Conservation (phyloP, 2,797 vertebrate genomes). For the Sitta carolinensis region DNA sequence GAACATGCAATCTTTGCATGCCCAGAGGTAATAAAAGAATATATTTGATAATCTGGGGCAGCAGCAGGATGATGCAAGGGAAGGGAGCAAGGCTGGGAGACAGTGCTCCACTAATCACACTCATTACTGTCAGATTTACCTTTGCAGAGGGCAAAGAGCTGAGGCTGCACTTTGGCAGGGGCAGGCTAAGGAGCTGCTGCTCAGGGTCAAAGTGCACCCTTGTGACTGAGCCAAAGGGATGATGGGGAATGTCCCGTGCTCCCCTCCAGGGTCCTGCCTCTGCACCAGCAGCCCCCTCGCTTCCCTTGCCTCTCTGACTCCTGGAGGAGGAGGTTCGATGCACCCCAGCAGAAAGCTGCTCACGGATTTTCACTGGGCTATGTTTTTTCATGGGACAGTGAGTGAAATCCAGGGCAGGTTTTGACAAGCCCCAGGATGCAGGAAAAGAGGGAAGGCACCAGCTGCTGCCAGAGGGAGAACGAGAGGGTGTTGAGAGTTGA, state of each 20-base stretch:
- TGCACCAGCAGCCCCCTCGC: fast-evolving
- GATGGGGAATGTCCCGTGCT: not conserved
- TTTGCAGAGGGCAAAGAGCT: not conserved
- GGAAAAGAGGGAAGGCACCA: not conserved
- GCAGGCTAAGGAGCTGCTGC: not conserved
- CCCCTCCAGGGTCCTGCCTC: fast-evolving
- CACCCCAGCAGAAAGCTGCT: not conserved
- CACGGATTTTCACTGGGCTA: not conserved
- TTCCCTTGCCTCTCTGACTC: not conserved
- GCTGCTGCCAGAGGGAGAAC: not conserved
- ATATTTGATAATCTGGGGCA: not conserved
- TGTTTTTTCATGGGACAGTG: not conserved
- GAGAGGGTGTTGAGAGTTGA: not conserved
- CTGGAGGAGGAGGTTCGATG: not conserved
- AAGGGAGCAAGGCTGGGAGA: not conserved
- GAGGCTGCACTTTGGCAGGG: not conserved
- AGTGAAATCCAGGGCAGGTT: not conserved
- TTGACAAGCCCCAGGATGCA: not conserved
- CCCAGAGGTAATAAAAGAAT: not conserved
- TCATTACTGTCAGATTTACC: fast-evolving
- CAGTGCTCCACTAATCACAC: fast-evolving
- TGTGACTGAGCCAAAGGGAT: not conserved
- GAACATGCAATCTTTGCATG: not conserved
- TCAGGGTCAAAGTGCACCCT: not conserved
- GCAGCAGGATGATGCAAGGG: not conserved